Conservation (phyloP, 1,140 invertebrate species). For the Pseudomyrmex sp. region DNA sequence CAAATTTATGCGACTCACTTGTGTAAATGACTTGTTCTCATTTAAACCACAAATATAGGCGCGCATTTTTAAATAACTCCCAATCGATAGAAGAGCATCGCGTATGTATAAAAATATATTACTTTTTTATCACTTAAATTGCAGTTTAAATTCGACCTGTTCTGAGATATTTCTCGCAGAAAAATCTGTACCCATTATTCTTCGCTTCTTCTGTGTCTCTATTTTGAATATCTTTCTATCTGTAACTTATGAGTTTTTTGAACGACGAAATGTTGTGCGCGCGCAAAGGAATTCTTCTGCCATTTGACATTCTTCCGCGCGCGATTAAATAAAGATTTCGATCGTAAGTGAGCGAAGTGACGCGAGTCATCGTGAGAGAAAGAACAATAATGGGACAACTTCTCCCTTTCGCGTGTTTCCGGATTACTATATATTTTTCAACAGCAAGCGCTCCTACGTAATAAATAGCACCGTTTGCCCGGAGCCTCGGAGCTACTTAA, state of each 20-base stretch:
- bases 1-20: background rate
- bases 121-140: no score
- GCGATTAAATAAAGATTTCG: background rate
- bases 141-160: no score
- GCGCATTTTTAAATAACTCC: no score
- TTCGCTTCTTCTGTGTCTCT: no score
- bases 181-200: no score
- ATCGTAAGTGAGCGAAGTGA: background rate
- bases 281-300: no score
- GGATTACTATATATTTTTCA: slow-evolving; percentile 72
- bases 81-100: no score
- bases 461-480: slow-evolving; percentile 72
- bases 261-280: background rate
- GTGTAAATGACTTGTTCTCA: background rate
- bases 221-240: no score
- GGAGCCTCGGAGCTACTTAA: slow-evolving; percentile 69
- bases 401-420: slow-evolving; percentile 48
- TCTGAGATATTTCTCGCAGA: no score
- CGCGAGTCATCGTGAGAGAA: slow-evolving; percentile 38
- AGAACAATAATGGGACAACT: slow-evolving; percentile 24
- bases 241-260: background rate
- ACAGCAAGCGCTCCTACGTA: slow-evolving; percentile 39
- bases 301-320: no score
- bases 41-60: background rate
- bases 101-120: no score